These are phyloP conservation scores for Acleris literana DNA, from an alignment of 2,888 invertebrate species.

Conservation along the genomic window DNA sequence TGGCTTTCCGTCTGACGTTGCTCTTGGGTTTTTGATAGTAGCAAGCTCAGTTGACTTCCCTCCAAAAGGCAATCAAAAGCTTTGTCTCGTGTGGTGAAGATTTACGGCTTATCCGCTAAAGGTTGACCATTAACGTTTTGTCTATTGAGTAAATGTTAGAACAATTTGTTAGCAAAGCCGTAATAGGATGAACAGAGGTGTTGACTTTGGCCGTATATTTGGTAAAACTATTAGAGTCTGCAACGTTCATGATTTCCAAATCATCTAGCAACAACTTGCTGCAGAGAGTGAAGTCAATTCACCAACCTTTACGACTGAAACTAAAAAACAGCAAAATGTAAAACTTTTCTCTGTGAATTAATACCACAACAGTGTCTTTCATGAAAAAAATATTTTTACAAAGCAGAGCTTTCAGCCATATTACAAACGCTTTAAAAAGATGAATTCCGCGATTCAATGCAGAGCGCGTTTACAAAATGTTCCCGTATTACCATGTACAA, in stretches of 20 bases:
- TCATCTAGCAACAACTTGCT: slow-evolving; percentile 27
- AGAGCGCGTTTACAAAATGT: not conserved
- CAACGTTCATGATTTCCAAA: slow-evolving; percentile 25
- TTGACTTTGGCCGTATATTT: slow-evolving; percentile 23
- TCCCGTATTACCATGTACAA: not conserved
- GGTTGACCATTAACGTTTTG: slow-evolving; percentile 28
- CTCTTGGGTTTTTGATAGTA: slow-evolving; percentile 7
- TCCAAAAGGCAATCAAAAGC: slow-evolving; percentile 4
- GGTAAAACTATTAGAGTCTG: slow-evolving; percentile 26
- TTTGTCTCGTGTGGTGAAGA: slow-evolving; percentile 16
- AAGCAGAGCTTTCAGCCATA: slow-evolving; percentile 26
- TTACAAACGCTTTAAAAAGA: slow-evolving; percentile 13
- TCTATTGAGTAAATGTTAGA: slow-evolving; percentile 27
- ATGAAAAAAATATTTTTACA: slow-evolving; percentile 17
- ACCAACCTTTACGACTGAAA: slow-evolving; percentile 13
- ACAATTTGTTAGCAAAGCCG: slow-evolving; percentile 26
- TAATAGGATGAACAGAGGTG: slow-evolving; percentile 25
- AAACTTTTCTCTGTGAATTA: slow-evolving; percentile 25
- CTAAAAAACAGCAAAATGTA: slow-evolving; percentile 14
- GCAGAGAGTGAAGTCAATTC: slow-evolving; percentile 3
- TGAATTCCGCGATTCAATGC: slow-evolving; percentile 13
- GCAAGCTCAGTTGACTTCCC: slow-evolving; percentile 3
- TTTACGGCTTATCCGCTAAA: slow-evolving; percentile 21
- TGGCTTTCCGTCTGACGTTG: slow-evolving; percentile 20
- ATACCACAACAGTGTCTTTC: slow-evolving; percentile 19